Conservation (phyloP, 2,888 invertebrate genomes). For the Hartigia nigra region DNA sequence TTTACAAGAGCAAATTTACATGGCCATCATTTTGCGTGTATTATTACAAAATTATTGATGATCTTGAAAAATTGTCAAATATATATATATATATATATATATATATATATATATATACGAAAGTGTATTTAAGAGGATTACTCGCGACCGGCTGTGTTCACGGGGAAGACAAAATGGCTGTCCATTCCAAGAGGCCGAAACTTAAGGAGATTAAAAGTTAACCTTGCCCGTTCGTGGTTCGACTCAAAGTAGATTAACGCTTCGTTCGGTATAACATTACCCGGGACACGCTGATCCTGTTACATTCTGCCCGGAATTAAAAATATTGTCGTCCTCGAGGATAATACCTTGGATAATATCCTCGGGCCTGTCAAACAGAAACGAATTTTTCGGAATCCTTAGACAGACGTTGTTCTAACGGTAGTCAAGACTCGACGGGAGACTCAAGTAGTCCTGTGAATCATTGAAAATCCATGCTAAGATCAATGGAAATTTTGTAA, state of each 20-base stretch:
- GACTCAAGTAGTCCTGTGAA: neutral
- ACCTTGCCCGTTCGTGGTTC: slow-evolving; percentile 41
- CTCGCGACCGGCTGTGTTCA: neutral
- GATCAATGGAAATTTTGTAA: neutral
- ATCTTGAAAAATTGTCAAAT: neutral
- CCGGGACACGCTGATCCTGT: slow-evolving; percentile 56
- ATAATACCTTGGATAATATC: slow-evolving; percentile 58
- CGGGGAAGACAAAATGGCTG: slow-evolving; percentile 51
- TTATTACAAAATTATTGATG: neutral
- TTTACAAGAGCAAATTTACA: neutral
- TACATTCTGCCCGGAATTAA: slow-evolving; percentile 60
- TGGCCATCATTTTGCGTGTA: neutral
- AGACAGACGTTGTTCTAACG: slow-evolving; percentile 27
- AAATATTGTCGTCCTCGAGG: slow-evolving; percentile 61
- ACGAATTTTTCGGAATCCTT: slow-evolving; percentile 46
- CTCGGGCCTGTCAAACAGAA: slow-evolving; percentile 54
- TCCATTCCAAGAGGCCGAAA: slow-evolving; percentile 44
- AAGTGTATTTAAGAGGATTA: neutral
- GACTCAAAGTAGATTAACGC: slow-evolving; percentile 57
- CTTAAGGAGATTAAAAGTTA: slow-evolving; percentile 60
- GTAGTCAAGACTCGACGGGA: slow-evolving; percentile 19
- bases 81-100: neutral
- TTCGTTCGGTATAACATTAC: slow-evolving; percentile 58
- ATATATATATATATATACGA: neutral
- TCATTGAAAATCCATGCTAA: neutral